A percentile compares a stretch with the other conserved stretches of the same genome.
Evolutionary conservation across 2,888 invertebrate species (phyloP).

Genomic region (Thecocarcelia acutangulata): DNA sequence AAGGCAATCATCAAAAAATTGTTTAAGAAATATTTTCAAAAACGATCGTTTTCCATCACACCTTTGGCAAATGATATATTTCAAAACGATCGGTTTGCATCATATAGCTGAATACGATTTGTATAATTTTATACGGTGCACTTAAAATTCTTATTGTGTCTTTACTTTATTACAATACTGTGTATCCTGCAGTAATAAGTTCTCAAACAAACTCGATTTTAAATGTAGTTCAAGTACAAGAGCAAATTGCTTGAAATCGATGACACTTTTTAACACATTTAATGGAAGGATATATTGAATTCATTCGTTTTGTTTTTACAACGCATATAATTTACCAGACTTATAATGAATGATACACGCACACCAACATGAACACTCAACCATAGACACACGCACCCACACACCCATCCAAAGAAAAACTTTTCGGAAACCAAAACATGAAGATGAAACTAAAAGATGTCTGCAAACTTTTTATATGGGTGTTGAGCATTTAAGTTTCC

Average conservation of each 20-base stretch:
- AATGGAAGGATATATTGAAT: slow-evolving; percentile 64
- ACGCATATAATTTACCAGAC: slow-evolving; percentile 32
- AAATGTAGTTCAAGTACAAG: slow-evolving; percentile 37
- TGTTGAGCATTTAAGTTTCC: slow-evolving; percentile 23
- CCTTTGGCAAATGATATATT: no score
- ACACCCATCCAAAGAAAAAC: slow-evolving; percentile 14
- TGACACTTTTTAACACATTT: slow-evolving; percentile 61
- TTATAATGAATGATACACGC: not conserved
- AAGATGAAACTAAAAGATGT: slow-evolving; percentile 58
- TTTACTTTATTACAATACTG: no score
- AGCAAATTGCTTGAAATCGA: slow-evolving; percentile 54
- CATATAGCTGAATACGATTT: no score
- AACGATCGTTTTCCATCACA: no score
- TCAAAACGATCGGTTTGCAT: no score
- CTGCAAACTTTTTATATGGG: slow-evolving; percentile 62
- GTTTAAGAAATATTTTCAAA: no score
- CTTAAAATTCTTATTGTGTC: no score
- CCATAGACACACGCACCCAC: not conserved
- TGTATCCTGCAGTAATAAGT: no score
- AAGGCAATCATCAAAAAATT: no score
- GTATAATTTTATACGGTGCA: no score
- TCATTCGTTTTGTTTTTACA: slow-evolving; percentile 49
- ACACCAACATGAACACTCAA: not conserved
- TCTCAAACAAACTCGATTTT: no score
- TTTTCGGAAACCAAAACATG: slow-evolving; percentile 46